Evolutionary conservation across 2,888 invertebrate genomes (phyloP).

Genomic region (Mesochorus sp.): DNA sequence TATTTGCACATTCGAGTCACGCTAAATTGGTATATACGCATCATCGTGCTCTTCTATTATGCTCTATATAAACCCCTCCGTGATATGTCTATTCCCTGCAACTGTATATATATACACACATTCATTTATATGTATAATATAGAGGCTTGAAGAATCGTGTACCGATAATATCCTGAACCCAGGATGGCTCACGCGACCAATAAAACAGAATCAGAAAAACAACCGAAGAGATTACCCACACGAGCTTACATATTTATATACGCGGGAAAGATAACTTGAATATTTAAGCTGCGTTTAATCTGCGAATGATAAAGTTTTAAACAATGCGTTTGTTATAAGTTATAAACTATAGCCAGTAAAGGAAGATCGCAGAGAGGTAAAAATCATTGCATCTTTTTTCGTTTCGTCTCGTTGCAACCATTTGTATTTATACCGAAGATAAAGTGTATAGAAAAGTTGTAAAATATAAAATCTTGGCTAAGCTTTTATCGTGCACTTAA

Average conservation of each 20-base stretch:
- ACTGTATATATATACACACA: neutral
- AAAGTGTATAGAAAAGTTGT: too few species aligned
- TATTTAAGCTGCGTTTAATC: too few species aligned
- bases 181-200: conserved; percentile 25
- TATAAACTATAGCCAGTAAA: too few species aligned
- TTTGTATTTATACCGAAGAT: too few species aligned
- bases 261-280: too few species aligned
- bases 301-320: too few species aligned
- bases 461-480: too few species aligned
- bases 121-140: neutral
- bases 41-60: neutral
- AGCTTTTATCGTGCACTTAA: too few species aligned
- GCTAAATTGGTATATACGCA: conserved; percentile 36
- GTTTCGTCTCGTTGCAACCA: too few species aligned
- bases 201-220: conserved; percentile 32
- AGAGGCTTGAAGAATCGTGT: neutral
- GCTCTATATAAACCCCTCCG: neutral
- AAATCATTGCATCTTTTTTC: too few species aligned
- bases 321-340: too few species aligned
- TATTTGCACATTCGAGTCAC: conserved; percentile 33
- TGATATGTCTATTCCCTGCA: neutral
- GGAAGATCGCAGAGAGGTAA: too few species aligned
- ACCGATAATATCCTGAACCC: conserved; percentile 31
- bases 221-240: conserved; percentile 5
- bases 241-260: conserved; percentile 11